Evolutionary conservation across 2,888 invertebrate genomes (phyloP).

Genomic region (Leptarthrus brevirostris): DNA sequence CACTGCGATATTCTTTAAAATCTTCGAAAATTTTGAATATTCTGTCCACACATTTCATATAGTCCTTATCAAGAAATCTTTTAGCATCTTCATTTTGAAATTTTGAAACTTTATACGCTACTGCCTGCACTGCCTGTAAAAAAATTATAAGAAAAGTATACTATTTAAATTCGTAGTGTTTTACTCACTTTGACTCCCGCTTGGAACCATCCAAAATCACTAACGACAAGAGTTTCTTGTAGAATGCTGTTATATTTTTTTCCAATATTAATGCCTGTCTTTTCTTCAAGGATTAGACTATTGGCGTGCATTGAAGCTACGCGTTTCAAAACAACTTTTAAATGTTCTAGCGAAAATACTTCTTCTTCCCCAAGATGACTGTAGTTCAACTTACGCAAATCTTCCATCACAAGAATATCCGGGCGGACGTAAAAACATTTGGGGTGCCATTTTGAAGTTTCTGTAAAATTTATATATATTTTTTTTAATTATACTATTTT

Average conservation of each 20-base stretch:
- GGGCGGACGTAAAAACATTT: constrained; percentile 32
- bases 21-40: constrained; percentile 58
- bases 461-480: too few species aligned
- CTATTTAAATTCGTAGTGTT: neutral
- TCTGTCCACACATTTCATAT: constrained; percentile 57
- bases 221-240: neutral
- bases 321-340: constrained; percentile 59
- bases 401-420: constrained; percentile 49
- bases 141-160: neutral
- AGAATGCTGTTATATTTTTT: constrained; percentile 30
- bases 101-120: constrained; percentile 50
- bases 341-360: constrained; percentile 52
- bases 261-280: constrained; percentile 51
- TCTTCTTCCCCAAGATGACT: constrained; percentile 15
- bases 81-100: constrained; percentile 58
- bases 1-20: constrained; percentile 64
- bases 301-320: constrained; percentile 64
- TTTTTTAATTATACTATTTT: neutral
- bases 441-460: constrained; percentile 44
- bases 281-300: constrained; percentile 61
- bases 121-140: constrained; percentile 10
- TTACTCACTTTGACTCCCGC: constrained; percentile 46
- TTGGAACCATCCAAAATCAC: constrained; percentile 30
- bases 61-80: constrained; percentile 58
- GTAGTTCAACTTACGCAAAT: constrained; percentile 39